These are phyloP conservation scores for Pyrochroa serraticornis DNA, from an alignment of 2,888 invertebrate genomes.

Conservation along the genomic window DNA sequence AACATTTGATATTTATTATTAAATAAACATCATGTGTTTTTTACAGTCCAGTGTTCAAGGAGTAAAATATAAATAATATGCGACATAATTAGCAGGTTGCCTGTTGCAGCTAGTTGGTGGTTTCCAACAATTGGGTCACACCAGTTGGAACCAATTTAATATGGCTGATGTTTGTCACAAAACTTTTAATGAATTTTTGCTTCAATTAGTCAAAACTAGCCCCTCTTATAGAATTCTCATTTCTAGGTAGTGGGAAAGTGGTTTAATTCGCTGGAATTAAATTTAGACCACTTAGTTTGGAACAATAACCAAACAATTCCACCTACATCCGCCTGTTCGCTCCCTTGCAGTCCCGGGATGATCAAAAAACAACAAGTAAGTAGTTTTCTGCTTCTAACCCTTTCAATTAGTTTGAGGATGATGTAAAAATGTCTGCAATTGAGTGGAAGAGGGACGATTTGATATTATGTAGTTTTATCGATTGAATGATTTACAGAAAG, in stretches of 20 bases:
- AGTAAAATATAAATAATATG: too few relatives aligned
- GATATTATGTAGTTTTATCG: conserved; percentile 13
- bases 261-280: conserved; percentile 63
- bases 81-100: too few relatives aligned
- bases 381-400: conserved; percentile 8
- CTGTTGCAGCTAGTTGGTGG: too few relatives aligned
- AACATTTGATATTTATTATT: too few relatives aligned
- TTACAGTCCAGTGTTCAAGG: too few relatives aligned
- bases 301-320: conserved; percentile 60
- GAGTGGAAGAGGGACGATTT: conserved; percentile 4
- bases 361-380: conserved; percentile 68
- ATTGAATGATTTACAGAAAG: conserved; percentile 19
- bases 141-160: not conserved
- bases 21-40: too few relatives aligned
- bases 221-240: conserved; percentile 7
- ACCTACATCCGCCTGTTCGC: conserved; percentile 72
- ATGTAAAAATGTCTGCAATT: too few relatives aligned
- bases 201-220: not conserved
- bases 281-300: conserved; percentile 63
- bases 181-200: not conserved
- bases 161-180: not conserved
- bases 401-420: not conserved
- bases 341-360: conserved; percentile 71
- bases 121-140: not conserved
- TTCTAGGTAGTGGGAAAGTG: conserved; percentile 67